phyloP scores from a whole-genome alignment of 2,797 vertebrate species.

The Siniperca obscura region DNA sequence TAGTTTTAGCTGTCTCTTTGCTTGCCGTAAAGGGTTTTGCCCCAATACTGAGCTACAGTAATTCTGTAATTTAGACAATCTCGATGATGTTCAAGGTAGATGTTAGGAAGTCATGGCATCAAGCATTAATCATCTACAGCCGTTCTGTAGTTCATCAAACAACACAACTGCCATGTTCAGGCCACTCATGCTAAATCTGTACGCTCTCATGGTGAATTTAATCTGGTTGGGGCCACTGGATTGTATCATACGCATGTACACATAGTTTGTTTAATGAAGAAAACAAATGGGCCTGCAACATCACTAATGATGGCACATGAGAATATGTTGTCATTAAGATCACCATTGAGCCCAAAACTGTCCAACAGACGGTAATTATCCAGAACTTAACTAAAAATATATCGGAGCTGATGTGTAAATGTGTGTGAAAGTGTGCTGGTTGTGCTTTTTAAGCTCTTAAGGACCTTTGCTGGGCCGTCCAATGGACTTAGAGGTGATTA shows the following conservation, averaged over 20 bases:
- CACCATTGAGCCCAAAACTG: not conserved
- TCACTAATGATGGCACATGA: conserved; percentile 12
- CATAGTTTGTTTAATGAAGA: not conserved
- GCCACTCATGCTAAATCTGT: not conserved
- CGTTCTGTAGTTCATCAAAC: too few relatives aligned
- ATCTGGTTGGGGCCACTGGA: not conserved
- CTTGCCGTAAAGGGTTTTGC: not conserved
- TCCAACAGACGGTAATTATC: conserved; percentile 33
- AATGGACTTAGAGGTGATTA: conserved; percentile 76
- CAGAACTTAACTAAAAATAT: conserved; percentile 6
- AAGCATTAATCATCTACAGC: too few relatives aligned
- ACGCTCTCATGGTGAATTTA: not conserved
- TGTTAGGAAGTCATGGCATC: not conserved
- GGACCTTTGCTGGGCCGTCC: conserved; percentile 61
- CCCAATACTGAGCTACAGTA: not conserved
- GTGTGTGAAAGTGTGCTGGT: conserved; percentile 63
- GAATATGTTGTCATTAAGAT: conserved; percentile 16
- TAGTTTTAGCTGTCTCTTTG: not conserved
- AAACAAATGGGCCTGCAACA: not conserved
- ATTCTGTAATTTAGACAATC: too few relatives aligned
- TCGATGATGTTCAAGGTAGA: not conserved
- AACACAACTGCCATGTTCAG: not conserved
- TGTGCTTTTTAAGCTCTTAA: conserved; percentile 79
- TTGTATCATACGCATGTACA: not conserved
- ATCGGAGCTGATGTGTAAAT: conserved; percentile 6